Evolutionary conservation across 53 echinoderm and acorn worm genomes (phyloP), one percentile per base, ranked within the genome.

Genomic region (Holothuria leucospilota): DNA sequence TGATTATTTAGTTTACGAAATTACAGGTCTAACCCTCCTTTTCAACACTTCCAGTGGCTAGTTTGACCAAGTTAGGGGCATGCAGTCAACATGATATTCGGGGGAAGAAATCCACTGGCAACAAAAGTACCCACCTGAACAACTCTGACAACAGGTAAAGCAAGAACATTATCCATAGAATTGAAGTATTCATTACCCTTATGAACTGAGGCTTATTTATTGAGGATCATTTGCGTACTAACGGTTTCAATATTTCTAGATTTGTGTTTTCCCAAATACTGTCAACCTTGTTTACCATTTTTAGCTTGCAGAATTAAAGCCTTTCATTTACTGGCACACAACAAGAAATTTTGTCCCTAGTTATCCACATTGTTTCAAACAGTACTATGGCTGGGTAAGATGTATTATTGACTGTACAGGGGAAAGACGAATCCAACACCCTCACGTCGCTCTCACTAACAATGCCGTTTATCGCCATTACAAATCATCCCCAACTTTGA

Each of bases 391-490:
- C 28, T 61, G 62, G 62, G 90, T 93, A 29, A 24, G 87, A 46
- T 90, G 87, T 56, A 93, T 90, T 41, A 93, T 90, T 61, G 93
- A 90, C 67, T 93, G 93, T 78, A 93, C 88, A 11, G 93, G n/a
- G n/a, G n/a, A 93, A 61, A 78, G 87, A 6, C 87, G 84, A 53
- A 90, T 90, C 23, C 85, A 90, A n/a, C n/a, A 90, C 56, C 93
- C 93, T 62, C 85, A 85, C 11, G 24, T 93, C 38, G 90, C 87
- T 6, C 64, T 49, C 59, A 69, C 29, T 53, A 90, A 93, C 77
- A 51, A 87, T 25, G 85, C 84, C 71, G 90, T 90, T 23, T 93
- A 90, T 79, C 84, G 87, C 59, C 87, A 87, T 23, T 93, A 93
- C 59, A 93, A 93, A 66, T 90, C 81, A 59, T 21, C 72, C 16